Base-by-base conservation (phyloP, 2,797 vertebrate species). In the Xiphorhynchus erythropygius region DNA sequence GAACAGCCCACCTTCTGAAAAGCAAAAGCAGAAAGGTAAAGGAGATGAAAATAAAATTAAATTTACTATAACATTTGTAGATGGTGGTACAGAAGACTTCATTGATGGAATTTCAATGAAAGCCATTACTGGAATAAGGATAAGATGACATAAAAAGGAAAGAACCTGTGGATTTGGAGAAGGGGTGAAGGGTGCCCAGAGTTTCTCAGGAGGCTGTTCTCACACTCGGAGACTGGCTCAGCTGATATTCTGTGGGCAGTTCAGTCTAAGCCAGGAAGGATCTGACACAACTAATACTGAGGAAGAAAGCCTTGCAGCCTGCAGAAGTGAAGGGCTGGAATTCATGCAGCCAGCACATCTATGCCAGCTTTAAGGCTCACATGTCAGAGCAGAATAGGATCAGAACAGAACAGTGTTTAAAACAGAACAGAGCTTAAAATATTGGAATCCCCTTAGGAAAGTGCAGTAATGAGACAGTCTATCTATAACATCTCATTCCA, bases 111-210 rank as follows among this genome's bases (percentile, higher is more conserved):
- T 8, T 62, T 42, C 14, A 78, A 0, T 2, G 8, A 53, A n/a
- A 68, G 59, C 25, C 18, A n/a, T 69, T 19, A 28, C 8, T 3
- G 7, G 33, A 37, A 57, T 4, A 55, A 37, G 12, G n/a, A 19
- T 9, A 37, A 68, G 25, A 14, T 14, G 33, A 22, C 35, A 57
- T 8, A 35, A 30, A 60, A n/a, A 62, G 25, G 8, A 50, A n/a
- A 35, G n/a, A 74, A 18, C 0, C 1, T 9, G 4, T 24, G 56
- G 44, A 24, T 69, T 60, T 57, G 18, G 23, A 49, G 67, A 33
- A 18, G 15, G 11, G 7, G 5, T 22, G 22, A 62, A 15, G 41
- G 62, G 23, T 16, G 63, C 4, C 7, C 42, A 0, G 0, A 39
- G 35, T 21, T 63, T 73, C 47, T 27, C 18, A 18, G n/a, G 41